Percentiles rank a stretch among this genome's conserved stretches.
Evolutionary conservation across 2,113 vertebrate genomes (phyloP).

Genomic region (Miniopterus natalensis): DNA sequence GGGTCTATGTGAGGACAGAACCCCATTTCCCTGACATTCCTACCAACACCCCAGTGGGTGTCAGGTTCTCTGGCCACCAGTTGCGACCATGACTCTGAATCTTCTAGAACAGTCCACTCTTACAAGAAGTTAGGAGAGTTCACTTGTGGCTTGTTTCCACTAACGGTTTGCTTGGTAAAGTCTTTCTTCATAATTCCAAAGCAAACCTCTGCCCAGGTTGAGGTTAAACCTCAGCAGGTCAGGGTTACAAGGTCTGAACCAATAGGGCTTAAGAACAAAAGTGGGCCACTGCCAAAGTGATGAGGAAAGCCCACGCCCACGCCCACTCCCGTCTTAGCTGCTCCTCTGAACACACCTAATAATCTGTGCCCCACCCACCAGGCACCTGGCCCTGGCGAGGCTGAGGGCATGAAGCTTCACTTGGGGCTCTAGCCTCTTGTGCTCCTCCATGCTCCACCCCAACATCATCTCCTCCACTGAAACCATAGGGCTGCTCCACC

Average conservation of each 20-base stretch:
- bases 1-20: not conserved
- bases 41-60: not conserved
- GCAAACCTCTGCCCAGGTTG: not conserved
- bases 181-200: constrained; percentile 29
- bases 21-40: not conserved
- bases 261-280: not conserved
- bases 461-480: not conserved
- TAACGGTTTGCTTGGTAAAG: not conserved
- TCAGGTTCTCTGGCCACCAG: not conserved
- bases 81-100: not conserved
- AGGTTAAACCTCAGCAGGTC: not conserved
- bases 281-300: not conserved
- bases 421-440: not conserved
- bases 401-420: not conserved
- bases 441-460: not conserved
- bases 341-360: not conserved
- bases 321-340: too few species aligned
- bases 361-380: not conserved
- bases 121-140: not conserved
- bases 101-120: not conserved
- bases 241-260: not conserved
- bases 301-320: not conserved
- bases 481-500: not conserved
- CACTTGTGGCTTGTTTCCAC: not conserved
- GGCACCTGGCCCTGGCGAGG: not conserved